Evolutionary conservation across 2,888 invertebrate species (phyloP), one percentile per base, ranked within the genome.

Genomic region (Ommatoiulus sabulosus): DNA sequence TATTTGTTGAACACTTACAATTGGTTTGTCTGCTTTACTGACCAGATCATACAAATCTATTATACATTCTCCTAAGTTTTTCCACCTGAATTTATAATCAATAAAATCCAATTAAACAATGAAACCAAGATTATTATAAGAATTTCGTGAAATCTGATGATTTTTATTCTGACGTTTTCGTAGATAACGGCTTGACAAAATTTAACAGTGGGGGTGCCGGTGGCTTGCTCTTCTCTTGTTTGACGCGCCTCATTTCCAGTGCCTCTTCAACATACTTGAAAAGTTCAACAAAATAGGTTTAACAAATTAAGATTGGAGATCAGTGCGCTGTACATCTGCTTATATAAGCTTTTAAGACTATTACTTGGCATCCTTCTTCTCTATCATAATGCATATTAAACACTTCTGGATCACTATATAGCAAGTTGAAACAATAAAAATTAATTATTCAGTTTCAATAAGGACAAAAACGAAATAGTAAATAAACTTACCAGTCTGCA

Each of bases 21-120:
- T 90, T 3, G 91, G 90, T 46, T 91, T 91, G 48, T 91, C 88
- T 15, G 90, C 88, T 48, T 89, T 89, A 35, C 89, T 90, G 44
- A 92, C 91, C 89, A 91, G 90, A 87, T 92, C 91, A 90, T 92
- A 92, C 85, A 92, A 90, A 24, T 90, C 90, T 17, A 92, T 87
- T 57, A 93, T 90, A 89, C 91, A 91, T 89, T 92, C 91, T 48
- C 92, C 93, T 20, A 93, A 90, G 90, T 91, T 90, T 89, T 91
- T 91, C 93, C 93, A 93, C 8, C 92, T 93, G 90, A 87, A 91
- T 90, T 72, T 44, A 84, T 80, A 89, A 35, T 88, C 35, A 87
- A 2, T 52, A 4, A 57, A 57, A 44, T 57, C 57, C 52, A 87
- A 35, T 48, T 35, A 72, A 72, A n/a, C 80, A 87, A n/a, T 87